Evolutionary conservation across 2,797 vertebrate species (phyloP).

Genomic region (Capromys pilorides): DNA sequence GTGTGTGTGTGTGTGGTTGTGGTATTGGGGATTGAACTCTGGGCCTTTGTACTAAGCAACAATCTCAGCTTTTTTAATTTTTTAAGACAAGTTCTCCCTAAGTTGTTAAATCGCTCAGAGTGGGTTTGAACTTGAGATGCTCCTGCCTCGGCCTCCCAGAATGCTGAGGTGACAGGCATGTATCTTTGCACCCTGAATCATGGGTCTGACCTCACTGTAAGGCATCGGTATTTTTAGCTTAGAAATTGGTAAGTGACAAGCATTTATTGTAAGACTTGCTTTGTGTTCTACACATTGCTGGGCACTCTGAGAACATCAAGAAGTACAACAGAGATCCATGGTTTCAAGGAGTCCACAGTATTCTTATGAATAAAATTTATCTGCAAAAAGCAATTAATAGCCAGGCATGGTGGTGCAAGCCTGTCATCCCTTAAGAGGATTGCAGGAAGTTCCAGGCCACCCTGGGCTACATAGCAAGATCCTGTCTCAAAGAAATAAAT

Average conservation of each 20-base stretch:
- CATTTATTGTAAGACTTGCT: background rate
- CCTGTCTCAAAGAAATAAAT: background rate
- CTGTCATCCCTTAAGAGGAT: background rate
- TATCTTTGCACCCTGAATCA: background rate
- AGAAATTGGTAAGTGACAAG: background rate
- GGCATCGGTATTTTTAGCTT: background rate
- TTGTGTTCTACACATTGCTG: rapidly evolving
- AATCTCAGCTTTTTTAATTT: background rate
- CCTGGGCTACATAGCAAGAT: background rate
- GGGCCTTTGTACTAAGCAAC: background rate
- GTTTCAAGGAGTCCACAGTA: background rate
- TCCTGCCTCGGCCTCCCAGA: background rate
- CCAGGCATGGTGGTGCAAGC: background rate
- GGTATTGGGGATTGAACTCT: background rate
- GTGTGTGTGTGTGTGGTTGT: background rate
- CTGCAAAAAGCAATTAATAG: background rate
- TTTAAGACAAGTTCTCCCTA: background rate
- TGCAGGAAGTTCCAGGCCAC: background rate
- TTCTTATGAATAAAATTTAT: background rate
- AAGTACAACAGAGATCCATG: background rate
- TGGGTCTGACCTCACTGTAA: background rate
- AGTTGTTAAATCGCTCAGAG: background rate
- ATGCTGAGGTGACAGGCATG: background rate
- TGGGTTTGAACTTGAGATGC: background rate
- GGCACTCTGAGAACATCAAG: background rate